Conservation (phyloP, 2,888 invertebrate species). For the Microctonus hyperodae region DNA sequence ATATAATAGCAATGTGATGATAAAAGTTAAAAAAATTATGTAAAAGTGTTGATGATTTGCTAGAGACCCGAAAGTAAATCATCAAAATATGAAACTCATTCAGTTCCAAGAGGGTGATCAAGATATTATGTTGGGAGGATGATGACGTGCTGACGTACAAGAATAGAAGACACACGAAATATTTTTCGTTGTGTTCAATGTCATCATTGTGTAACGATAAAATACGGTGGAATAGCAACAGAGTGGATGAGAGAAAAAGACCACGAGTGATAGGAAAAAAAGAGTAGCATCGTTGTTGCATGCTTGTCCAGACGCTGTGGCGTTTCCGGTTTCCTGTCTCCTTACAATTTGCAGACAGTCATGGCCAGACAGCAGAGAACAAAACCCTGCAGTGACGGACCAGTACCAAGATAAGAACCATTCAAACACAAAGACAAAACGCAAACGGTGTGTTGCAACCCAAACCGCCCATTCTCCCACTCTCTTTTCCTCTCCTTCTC, state of each 20-base stretch:
- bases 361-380: constrained; percentile 43
- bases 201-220: constrained; percentile 8
- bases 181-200: constrained; percentile 31
- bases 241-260: not conserved
- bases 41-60: constrained; percentile 21
- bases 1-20: too few species aligned
- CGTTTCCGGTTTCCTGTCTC: constrained; percentile 60
- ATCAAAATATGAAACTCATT: constrained; percentile 28
- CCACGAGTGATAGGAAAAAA: not conserved
- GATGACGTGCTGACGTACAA: constrained; percentile 17
- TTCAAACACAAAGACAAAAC: constrained; percentile 40
- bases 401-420: constrained; percentile 40
- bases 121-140: constrained; percentile 10
- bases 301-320: constrained; percentile 55
- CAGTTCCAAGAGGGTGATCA: not conserved
- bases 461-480: constrained; percentile 23
- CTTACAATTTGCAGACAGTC: constrained; percentile 60
- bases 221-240: constrained; percentile 15
- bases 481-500: constrained; percentile 21
- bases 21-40: not conserved
- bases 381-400: constrained; percentile 40
- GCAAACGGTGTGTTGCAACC: constrained; percentile 2
- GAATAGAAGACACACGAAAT: constrained; percentile 49
- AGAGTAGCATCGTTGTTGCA: constrained; percentile 15
- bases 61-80: constrained; percentile 14